phyloP scores from a whole-genome alignment of 2,113 vertebrate species.

The Oriolus oriolus region DNA sequence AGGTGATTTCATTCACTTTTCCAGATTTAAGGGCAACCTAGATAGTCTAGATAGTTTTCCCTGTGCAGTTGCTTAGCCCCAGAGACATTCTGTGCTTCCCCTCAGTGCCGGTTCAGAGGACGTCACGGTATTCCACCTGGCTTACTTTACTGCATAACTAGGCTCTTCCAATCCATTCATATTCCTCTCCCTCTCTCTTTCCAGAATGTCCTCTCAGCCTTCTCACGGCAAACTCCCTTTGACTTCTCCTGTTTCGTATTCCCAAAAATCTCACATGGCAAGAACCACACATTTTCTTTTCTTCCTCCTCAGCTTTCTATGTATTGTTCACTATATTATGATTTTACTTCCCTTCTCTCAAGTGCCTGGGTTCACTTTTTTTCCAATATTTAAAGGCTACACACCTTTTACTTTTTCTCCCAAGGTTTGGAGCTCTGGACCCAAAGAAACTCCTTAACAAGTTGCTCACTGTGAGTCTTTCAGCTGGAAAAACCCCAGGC shows the following conservation, averaged over 20 bases:
- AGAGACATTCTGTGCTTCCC: neutral
- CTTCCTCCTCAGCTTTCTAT: neutral
- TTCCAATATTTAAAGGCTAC: neutral
- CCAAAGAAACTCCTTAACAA: neutral
- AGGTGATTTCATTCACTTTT: neutral
- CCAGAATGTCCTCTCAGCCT: neutral
- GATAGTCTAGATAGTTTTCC: neutral
- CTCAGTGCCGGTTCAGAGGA: neutral
- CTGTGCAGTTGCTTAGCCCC: neutral
- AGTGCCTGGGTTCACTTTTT: neutral
- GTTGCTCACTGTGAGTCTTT: neutral
- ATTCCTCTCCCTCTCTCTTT: neutral
- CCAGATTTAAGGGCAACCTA: neutral
- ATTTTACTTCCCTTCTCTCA: neutral
- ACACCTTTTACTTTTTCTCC: neutral
- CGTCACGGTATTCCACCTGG: neutral
- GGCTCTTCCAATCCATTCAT: neutral
- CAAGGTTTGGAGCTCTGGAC: neutral
- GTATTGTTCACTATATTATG: neutral
- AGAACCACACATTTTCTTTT: neutral
- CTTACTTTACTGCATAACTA: neutral
- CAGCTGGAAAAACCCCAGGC: accelerated
- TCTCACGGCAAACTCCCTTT: neutral
- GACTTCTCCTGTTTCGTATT: neutral
- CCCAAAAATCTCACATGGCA: neutral